A percentile compares a stretch with the other conserved stretches of the same genome.
Conservation (phyloP, 2,888 invertebrate genomes). For the Nemapogon koenigi region DNA sequence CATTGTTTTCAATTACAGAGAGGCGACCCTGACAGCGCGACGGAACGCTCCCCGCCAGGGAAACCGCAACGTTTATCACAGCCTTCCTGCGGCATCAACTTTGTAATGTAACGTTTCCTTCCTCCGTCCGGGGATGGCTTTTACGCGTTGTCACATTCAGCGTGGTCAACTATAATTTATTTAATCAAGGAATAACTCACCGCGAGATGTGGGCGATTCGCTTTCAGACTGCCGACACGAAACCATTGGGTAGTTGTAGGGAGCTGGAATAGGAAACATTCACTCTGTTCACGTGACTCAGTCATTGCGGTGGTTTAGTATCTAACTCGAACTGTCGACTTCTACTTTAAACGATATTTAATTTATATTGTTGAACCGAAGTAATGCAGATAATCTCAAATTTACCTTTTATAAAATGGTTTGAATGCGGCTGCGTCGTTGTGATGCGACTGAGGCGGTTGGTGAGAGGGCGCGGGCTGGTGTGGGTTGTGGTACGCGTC, state of each 20-base stretch:
- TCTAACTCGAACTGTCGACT: too few relatives aligned
- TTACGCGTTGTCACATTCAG: background rate
- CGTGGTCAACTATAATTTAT: slow-evolving; percentile 3
- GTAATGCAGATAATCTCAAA: slow-evolving; percentile 22
- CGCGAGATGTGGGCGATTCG: slow-evolving; percentile 42
- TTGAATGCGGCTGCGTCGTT: slow-evolving; percentile 78
- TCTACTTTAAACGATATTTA: too few relatives aligned
- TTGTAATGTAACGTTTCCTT: slow-evolving; percentile 3
- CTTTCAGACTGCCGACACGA: slow-evolving; percentile 78
- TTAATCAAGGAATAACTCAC: slow-evolving; percentile 28
- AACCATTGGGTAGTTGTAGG: slow-evolving; percentile 75
- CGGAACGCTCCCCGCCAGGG: background rate
- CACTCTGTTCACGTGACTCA: slow-evolving; percentile 40
- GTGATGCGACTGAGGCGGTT: slow-evolving; percentile 53
- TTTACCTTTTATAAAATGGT: slow-evolving; percentile 90
- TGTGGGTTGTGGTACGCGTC: slow-evolving; percentile 63
- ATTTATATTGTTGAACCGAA: too few relatives aligned
- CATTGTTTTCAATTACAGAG: slow-evolving; percentile 62
- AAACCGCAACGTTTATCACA: slow-evolving; percentile 8
- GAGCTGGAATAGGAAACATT: slow-evolving; percentile 64
- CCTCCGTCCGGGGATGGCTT: background rate
- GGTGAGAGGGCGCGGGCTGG: slow-evolving; percentile 55
- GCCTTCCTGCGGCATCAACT: background rate
- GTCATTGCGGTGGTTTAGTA: slow-evolving; percentile 11
- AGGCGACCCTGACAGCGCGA: background rate